phyloP scores from a whole-genome alignment of 2,888 invertebrate genomes.

The Chloroclysta siterata region DNA sequence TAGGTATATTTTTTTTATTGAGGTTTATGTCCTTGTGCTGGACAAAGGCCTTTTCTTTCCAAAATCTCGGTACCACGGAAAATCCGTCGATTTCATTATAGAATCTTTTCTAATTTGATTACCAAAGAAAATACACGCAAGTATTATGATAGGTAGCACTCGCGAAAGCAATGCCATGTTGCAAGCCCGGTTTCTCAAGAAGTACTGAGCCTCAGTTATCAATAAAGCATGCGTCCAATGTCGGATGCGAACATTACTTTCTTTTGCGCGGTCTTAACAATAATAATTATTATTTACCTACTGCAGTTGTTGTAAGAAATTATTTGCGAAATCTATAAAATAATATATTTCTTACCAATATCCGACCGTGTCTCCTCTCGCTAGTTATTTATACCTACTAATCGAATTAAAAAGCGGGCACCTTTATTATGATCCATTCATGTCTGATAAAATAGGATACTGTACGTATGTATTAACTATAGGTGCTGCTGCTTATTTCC shows the following conservation, averaged over 20 bases:
- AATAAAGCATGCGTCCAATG: conserved; percentile 48
- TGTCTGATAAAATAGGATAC: too few species aligned
- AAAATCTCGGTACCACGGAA: too few species aligned
- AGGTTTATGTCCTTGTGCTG: too few species aligned
- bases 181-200: conserved; percentile 62
- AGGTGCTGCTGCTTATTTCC: too few species aligned
- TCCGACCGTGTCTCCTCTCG: neutral
- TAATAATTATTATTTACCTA: conserved; percentile 14
- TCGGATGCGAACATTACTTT: conserved; percentile 60
- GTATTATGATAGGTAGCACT: conserved; percentile 46
- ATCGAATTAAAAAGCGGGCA: too few species aligned
- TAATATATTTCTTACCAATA: too few species aligned
- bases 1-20: too few species aligned
- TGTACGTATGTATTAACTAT: too few species aligned
- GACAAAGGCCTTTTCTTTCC: too few species aligned
- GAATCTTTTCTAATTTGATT: conserved; percentile 34
- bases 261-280: conserved; percentile 52
- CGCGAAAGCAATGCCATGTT: conserved; percentile 71
- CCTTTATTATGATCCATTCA: too few species aligned
- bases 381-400: too few species aligned
- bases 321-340: neutral
- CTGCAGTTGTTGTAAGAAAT: conserved; percentile 2
- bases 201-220: conserved; percentile 58
- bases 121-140: conserved; percentile 65
- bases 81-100: neutral